These are phyloP conservation scores for Tragelaphus strepsiceros DNA, from an alignment of 2,113 vertebrate genomes.

Conservation along the genomic window DNA sequence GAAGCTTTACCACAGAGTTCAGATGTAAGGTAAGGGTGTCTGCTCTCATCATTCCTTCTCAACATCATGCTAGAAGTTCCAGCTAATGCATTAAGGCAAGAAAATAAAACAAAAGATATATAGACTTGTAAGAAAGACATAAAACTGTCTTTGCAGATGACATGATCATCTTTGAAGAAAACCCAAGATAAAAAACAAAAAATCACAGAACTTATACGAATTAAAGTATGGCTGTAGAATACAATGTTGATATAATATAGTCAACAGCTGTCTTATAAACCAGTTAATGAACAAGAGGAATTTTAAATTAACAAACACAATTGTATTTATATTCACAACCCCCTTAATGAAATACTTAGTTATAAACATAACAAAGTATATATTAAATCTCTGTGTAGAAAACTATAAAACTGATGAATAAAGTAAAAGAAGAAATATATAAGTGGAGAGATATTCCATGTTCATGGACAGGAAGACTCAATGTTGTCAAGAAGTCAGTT, in stretches of 20 bases:
- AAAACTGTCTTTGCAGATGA: neutral
- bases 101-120: neutral
- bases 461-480: neutral
- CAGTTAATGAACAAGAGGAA: neutral
- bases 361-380: neutral
- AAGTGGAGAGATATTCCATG: neutral
- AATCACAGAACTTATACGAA: neutral
- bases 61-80: neutral
- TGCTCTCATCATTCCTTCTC: neutral
- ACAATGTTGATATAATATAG: neutral
- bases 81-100: neutral
- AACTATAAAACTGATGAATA: neutral
- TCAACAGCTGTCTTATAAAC: neutral
- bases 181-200: neutral
- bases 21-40: neutral
- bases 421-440: neutral
- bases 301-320: neutral
- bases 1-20: neutral
- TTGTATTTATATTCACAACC: neutral
- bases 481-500: neutral
- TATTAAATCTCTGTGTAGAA: neutral
- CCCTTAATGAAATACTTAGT: neutral
- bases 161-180: neutral
- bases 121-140: neutral
- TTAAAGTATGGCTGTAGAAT: neutral